These are phyloP conservation scores for Temnothorax unifasciatus DNA, from an alignment of 2,888 invertebrate species.

Conservation along the genomic window DNA sequence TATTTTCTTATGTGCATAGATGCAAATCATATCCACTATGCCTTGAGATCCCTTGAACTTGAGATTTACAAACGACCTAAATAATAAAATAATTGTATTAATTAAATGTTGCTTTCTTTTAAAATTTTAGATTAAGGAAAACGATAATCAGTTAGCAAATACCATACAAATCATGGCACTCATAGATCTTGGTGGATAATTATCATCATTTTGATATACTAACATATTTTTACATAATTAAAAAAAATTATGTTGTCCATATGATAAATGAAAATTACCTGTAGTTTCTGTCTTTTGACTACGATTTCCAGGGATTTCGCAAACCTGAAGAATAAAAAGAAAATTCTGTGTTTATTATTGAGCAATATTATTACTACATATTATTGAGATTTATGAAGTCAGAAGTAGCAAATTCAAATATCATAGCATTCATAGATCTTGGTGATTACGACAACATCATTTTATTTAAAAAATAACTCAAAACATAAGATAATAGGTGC, in stretches of 20 bases:
- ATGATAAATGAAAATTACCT: slow-evolving; percentile 5
- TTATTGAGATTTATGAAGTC: too few relatives aligned
- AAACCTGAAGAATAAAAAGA: not conserved
- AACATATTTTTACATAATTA: not conserved
- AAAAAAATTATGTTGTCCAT: not conserved
- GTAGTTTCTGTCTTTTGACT: not conserved
- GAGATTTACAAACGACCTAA: not conserved
- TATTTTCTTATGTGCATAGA: too few relatives aligned
- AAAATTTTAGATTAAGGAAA: not conserved
- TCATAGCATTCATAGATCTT: not conserved
- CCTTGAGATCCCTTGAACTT: not conserved
- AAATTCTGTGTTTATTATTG: not conserved
- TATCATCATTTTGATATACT: not conserved
- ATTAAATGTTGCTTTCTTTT: not conserved
- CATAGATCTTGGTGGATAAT: slow-evolving; percentile 24
- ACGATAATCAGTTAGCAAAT: slow-evolving; percentile 17
- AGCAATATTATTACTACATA: not conserved
- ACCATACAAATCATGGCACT: slow-evolving; percentile 16
- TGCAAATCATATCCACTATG: not conserved
- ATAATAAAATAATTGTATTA: slow-evolving; percentile 14
- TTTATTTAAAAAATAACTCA: not conserved
- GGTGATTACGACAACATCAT: not conserved
- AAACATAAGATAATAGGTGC: too few relatives aligned
- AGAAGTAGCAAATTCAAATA: not conserved
- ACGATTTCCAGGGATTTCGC: not conserved